These are phyloP conservation scores for Charina bottae DNA, from an alignment of 2,113 vertebrate species.

Conservation along the genomic window DNA sequence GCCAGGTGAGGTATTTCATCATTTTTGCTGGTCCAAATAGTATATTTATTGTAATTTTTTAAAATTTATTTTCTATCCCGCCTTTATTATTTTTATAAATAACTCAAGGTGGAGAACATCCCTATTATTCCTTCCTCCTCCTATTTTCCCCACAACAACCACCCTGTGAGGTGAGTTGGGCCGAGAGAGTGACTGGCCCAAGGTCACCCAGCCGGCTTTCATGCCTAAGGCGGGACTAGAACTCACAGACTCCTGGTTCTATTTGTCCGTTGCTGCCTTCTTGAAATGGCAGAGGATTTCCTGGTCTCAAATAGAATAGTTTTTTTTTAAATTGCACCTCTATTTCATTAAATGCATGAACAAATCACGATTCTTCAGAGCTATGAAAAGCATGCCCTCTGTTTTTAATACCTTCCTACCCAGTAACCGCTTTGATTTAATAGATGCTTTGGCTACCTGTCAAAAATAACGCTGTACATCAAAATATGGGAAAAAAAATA, in stretches of 20 bases:
- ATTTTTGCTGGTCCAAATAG: neutral
- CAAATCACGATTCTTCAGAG: neutral
- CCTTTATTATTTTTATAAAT: too few relatives aligned
- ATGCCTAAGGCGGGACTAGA: too few relatives aligned
- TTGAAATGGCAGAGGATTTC: neutral
- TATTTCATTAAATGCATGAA: neutral
- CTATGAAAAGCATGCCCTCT: neutral
- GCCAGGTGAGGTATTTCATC: neutral
- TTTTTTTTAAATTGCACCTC: neutral
- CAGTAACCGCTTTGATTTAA: neutral
- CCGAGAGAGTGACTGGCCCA: too few relatives aligned
- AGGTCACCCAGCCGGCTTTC: too few relatives aligned
- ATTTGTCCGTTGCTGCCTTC: neutral
- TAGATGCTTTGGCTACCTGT: slow-evolving; percentile 1
- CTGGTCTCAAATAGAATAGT: neutral
- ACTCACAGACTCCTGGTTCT: too few relatives aligned
- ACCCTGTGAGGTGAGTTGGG: too few relatives aligned
- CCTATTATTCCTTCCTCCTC: too few relatives aligned
- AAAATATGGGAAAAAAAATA: slow-evolving; percentile 17
- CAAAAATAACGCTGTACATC: slow-evolving; percentile 24
- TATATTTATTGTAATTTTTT: neutral
- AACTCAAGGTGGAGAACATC: too few relatives aligned
- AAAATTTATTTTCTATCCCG: too few relatives aligned
- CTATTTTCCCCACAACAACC: too few relatives aligned
- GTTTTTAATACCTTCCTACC: neutral